Evolutionary conservation across 2,113 vertebrate species (phyloP).

Genomic region (Pelmatolapia mariae): DNA sequence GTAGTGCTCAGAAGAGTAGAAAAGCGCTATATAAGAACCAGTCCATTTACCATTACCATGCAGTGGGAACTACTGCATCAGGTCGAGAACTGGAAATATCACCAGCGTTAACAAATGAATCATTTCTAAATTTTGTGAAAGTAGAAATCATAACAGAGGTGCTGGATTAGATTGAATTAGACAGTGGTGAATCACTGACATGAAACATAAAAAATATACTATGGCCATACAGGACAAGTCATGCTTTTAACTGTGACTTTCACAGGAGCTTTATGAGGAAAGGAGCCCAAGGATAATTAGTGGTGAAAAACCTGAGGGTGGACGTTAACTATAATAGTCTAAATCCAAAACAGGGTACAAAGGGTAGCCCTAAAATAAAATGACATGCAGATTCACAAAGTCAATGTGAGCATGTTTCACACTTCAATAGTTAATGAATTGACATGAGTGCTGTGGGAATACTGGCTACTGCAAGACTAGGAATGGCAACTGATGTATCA

Average conservation of each 20-base stretch:
- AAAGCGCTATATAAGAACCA: not conserved
- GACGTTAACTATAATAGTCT: fast-evolving
- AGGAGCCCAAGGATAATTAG: not conserved
- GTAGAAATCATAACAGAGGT: not conserved
- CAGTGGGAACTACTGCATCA: not conserved
- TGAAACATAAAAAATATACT: not conserved
- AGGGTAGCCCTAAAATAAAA: not conserved
- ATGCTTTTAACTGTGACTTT: not conserved
- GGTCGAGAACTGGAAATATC: not conserved
- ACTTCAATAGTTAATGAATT: not conserved
- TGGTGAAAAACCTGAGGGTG: not conserved
- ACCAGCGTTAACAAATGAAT: fast-evolving
- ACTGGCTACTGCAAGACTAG: not conserved
- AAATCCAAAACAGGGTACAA: not conserved
- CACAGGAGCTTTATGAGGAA: not conserved
- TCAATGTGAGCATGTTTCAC: not conserved
- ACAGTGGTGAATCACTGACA: not conserved
- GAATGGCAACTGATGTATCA: not conserved
- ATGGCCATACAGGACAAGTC: not conserved
- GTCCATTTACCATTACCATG: fast-evolving
- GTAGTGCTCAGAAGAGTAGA: not conserved
- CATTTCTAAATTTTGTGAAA: fast-evolving
- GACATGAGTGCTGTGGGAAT: not conserved
- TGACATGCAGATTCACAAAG: not conserved
- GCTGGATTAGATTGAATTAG: not conserved